phyloP scores from a whole-genome alignment of 2,113 vertebrate genomes.

The Ctenomys sociabilis region DNA sequence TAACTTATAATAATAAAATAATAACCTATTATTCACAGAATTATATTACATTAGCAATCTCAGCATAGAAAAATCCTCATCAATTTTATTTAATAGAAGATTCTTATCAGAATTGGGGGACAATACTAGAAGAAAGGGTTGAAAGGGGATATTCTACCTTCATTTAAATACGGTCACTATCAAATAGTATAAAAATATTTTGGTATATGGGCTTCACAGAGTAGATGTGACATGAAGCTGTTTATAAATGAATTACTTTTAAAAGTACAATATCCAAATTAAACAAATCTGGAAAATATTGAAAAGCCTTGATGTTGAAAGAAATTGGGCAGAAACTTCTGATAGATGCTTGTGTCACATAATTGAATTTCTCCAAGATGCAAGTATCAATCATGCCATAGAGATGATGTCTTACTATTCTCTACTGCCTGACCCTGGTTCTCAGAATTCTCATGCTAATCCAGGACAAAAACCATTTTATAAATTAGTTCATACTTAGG shows the following conservation, averaged over 20 bases:
- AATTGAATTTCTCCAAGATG: conserved; percentile 23
- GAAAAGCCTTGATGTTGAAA: conserved; percentile 33
- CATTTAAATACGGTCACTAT: not conserved
- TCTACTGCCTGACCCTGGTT: not conserved
- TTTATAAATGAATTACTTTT: conserved; percentile 27
- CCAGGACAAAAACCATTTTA: conserved; percentile 8
- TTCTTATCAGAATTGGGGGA: not conserved
- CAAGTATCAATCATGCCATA: not conserved
- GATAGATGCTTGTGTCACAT: not conserved
- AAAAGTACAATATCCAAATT: conserved; percentile 29
- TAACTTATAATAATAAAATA: no score
- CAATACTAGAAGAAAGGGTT: not conserved
- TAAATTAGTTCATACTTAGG: not conserved
- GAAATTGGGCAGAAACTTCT: conserved; percentile 39
- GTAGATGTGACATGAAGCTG: conserved; percentile 10
- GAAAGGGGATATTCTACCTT: not conserved
- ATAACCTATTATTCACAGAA: not conserved
- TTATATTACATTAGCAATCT: not conserved
- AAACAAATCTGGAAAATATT: not conserved
- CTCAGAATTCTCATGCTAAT: not conserved
- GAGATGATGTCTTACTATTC: not conserved
- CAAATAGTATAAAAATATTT: not conserved
- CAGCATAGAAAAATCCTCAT: not conserved
- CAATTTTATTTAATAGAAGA: conserved; percentile 3
- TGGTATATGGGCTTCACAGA: not conserved